Percentiles rank a stretch among this genome's conserved stretches.
These are phyloP conservation scores for Didymodactylos carnosus DNA, from an alignment of 2,888 invertebrate genomes.

Conservation along the genomic window DNA sequence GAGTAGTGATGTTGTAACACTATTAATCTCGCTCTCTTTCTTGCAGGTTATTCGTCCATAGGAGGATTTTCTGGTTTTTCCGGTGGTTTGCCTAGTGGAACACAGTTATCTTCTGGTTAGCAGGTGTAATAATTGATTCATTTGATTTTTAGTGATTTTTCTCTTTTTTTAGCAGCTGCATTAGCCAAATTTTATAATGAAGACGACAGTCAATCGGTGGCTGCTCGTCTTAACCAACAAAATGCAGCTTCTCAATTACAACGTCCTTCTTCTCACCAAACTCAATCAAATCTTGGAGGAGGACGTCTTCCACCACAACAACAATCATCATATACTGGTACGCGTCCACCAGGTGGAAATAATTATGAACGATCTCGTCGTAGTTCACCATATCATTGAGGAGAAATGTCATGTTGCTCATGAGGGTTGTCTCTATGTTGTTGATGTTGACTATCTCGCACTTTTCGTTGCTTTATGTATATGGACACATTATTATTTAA, in stretches of 20 bases:
- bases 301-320: background rate
- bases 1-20: no score
- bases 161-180: no score
- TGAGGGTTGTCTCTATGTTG: background rate
- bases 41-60: background rate
- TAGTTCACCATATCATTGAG: background rate
- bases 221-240: background rate
- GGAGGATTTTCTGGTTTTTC: background rate
- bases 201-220: no score
- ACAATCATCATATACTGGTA: background rate
- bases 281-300: background rate
- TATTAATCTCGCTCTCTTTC: background rate
- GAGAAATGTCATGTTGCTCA: background rate
- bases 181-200: background rate
- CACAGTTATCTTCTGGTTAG: background rate
- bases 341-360: background rate
- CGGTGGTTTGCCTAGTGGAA: background rate
- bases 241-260: background rate
- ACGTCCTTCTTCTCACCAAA: background rate
- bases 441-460: background rate
- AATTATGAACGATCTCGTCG: background rate
- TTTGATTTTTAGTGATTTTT: no score
- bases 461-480: background rate
- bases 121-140: no score
- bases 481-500: no score